Conservation (phyloP, 2,888 invertebrate genomes). For the Leptopterna dolabrata region DNA sequence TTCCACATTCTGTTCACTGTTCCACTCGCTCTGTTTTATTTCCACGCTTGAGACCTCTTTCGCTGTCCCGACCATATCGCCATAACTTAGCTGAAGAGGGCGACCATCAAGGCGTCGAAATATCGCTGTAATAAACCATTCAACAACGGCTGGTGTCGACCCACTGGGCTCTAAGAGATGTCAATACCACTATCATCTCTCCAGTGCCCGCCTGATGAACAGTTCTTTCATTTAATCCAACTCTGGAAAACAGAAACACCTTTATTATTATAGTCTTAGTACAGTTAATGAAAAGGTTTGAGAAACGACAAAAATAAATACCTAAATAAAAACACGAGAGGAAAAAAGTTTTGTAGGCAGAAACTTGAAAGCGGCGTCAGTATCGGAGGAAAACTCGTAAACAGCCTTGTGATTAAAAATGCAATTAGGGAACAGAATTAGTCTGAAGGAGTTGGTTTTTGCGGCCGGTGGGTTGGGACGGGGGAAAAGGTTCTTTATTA, state of each 20-base stretch:
- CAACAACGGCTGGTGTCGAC: too few species aligned
- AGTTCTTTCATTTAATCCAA: not conserved
- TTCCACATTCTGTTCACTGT: too few species aligned
- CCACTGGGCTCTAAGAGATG: too few species aligned
- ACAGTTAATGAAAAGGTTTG: not conserved
- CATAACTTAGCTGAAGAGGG: too few species aligned
- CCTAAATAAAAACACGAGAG: not conserved
- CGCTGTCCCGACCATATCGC: too few species aligned
- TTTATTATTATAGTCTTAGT: not conserved
- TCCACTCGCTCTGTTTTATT: too few species aligned
- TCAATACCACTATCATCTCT: not conserved
- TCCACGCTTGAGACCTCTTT: too few species aligned
- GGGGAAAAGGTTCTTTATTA: slow-evolving; percentile 48
- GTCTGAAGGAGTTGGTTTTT: slow-evolving; percentile 42
- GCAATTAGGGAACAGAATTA: slow-evolving; percentile 46
- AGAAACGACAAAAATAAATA: too few species aligned
- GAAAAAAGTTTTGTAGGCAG: not conserved
- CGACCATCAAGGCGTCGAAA: too few species aligned
- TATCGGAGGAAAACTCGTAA: slow-evolving; percentile 43
- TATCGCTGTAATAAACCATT: too few species aligned
- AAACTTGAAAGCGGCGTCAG: slow-evolving; percentile 32
- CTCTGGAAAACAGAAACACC: not conserved
- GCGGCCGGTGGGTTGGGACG: not conserved
- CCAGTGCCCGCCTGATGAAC: not conserved
- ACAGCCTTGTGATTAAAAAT: slow-evolving; percentile 48